phyloP scores from a whole-genome alignment of 2,797 vertebrate species.

The Channallabes apus region DNA sequence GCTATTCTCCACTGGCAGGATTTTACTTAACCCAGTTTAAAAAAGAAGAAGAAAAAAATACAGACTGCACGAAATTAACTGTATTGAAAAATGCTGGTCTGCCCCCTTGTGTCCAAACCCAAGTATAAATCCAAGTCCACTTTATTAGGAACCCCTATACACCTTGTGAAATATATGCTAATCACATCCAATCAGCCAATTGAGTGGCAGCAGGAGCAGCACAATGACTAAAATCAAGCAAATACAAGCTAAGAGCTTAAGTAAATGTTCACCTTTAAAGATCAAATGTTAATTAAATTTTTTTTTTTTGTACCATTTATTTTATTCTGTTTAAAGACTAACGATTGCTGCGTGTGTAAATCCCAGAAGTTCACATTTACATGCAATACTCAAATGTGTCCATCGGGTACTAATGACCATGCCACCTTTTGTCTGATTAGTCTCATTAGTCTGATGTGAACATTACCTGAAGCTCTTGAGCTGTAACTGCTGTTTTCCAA shows the following conservation, averaged over 20 bases:
- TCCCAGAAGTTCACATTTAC: neutral
- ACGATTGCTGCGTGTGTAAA: neutral
- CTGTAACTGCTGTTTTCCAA: neutral
- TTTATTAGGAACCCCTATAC: neutral
- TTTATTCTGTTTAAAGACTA: neutral
- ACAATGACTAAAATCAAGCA: neutral
- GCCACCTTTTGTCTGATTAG: no score
- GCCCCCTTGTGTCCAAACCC: slow-evolving; percentile 64
- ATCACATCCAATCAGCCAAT: neutral
- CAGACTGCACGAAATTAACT: neutral
- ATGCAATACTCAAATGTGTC: neutral
- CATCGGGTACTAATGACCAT: neutral
- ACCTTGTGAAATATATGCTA: no score
- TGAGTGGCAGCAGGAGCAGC: neutral
- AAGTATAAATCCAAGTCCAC: slow-evolving; percentile 45
- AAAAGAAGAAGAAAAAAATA: no score
- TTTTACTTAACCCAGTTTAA: neutral
- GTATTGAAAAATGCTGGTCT: slow-evolving; percentile 36
- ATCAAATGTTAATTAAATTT: no score
- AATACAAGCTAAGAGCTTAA: neutral
- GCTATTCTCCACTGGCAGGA: neutral
- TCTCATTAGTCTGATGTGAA: neutral
- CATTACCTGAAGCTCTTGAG: neutral
- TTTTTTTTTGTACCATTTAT: no score
- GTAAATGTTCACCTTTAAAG: neutral